Percentiles rank a stretch among this genome's conserved stretches.
phyloP scores from a whole-genome alignment of 2,113 vertebrate genomes.

The Oenanthe oenanthe region DNA sequence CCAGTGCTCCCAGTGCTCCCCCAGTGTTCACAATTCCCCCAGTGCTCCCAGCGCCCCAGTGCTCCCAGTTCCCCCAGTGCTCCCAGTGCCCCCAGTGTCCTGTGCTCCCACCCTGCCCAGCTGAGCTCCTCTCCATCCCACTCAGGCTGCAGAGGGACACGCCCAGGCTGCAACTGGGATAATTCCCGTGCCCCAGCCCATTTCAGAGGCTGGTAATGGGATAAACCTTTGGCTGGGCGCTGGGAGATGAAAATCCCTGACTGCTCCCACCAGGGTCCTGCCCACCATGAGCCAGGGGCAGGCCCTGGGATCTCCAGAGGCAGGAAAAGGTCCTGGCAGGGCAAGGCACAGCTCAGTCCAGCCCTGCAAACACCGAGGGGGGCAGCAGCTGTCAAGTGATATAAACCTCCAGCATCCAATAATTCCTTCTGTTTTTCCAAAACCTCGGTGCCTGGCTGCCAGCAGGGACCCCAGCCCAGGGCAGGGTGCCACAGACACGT shows the following conservation, averaged over 20 bases:
- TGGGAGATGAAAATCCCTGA: background rate
- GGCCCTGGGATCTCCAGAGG: background rate
- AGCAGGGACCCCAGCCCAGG: conserved; percentile 50
- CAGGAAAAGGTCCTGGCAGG: background rate
- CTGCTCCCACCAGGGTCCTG: background rate
- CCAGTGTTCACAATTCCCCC: background rate
- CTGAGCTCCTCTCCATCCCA: conserved; percentile 46
- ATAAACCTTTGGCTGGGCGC: conserved; percentile 25
- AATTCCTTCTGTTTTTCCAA: conserved; percentile 60
- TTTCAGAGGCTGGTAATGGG: conserved; percentile 53
- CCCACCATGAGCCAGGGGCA: accelerated
- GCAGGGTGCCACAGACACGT: background rate
- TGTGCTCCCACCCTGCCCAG: background rate
- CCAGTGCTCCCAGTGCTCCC: background rate
- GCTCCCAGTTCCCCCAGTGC: too few relatives aligned
- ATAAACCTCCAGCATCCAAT: conserved; percentile 31
- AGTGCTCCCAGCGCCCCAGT: too few relatives aligned
- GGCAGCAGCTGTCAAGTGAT: conserved; percentile 48
- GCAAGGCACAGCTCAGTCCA: background rate
- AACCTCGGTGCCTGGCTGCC: conserved; percentile 54
- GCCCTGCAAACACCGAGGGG: background rate
- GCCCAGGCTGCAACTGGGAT: conserved; percentile 42
- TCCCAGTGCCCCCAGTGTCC: background rate
- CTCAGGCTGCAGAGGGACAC: conserved; percentile 56
- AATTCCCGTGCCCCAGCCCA: conserved; percentile 58